These are phyloP conservation scores for Macrochelys suwanniensis DNA, from an alignment of 2,797 vertebrate species.

Conservation along the genomic window DNA sequence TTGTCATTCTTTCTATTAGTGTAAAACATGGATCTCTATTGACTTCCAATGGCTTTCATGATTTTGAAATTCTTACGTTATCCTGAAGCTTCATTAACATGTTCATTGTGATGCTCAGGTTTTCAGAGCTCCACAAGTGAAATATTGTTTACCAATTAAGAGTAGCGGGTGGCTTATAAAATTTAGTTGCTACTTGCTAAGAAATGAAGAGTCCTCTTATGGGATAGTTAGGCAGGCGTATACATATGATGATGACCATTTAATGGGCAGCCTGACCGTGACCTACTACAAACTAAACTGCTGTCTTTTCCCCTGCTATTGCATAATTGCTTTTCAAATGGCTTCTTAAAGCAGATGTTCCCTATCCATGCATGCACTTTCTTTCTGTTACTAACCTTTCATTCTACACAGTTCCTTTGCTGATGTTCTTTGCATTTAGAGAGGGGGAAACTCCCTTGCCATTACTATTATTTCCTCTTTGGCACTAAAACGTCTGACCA, in stretches of 20 bases:
- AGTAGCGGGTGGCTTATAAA: not conserved
- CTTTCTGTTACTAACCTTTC: not conserved
- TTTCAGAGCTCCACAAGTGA: not conserved
- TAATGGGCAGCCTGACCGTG: not conserved
- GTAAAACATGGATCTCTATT: not conserved
- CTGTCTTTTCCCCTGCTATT: not conserved
- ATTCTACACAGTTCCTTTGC: conserved; percentile 1
- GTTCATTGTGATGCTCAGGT: not conserved
- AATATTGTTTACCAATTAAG: rapidly evolving
- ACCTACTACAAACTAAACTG: not conserved
- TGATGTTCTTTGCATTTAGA: conserved; percentile 22
- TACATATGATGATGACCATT: not conserved
- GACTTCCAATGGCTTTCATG: not conserved
- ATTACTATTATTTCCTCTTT: conserved; percentile 29
- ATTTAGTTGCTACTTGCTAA: not conserved
- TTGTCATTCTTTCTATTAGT: not conserved
- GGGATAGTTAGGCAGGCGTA: not conserved
- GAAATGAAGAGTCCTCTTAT: not conserved
- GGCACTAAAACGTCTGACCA: conserved; percentile 67
- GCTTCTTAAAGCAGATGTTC: conserved; percentile 19
- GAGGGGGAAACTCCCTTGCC: conserved; percentile 56
- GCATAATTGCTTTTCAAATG: conserved; percentile 21
- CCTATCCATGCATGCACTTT: conserved; percentile 29
- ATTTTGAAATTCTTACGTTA: not conserved
- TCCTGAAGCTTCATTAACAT: not conserved